Conservation (phyloP, 2,797 vertebrate species). For the Bovichtus diacanthus region DNA sequence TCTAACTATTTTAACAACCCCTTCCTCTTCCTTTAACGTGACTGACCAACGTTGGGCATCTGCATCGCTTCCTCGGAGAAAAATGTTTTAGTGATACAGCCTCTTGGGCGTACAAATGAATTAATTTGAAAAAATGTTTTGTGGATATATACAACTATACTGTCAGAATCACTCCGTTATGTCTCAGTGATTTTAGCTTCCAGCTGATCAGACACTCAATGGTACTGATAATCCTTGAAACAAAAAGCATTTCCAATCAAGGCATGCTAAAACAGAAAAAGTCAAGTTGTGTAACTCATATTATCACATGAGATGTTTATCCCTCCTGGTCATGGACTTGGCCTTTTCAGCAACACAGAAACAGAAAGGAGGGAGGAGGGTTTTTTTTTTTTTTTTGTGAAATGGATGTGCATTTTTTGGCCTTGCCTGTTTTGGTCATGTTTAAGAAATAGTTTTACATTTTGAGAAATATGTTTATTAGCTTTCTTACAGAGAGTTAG, state of each 20-base stretch:
- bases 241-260: conserved; percentile 12
- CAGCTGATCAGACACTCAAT: conserved; percentile 19
- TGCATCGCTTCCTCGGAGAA: conserved; percentile 25
- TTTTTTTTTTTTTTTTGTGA: not conserved
- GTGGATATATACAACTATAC: conserved; percentile 12
- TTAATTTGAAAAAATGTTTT: conserved; percentile 24
- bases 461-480: not conserved
- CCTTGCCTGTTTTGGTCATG: not conserved
- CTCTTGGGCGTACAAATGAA: conserved; percentile 25
- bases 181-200: conserved; percentile 9
- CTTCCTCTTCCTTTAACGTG: conserved; percentile 26
- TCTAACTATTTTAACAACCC: conserved; percentile 19
- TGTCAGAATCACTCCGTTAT: conserved; percentile 36
- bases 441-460: conserved; percentile 12
- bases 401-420: conserved; percentile 1
- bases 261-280: not conserved
- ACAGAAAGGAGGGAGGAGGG: not conserved
- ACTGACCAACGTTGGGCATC: conserved; percentile 45
- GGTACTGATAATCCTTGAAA: conserved; percentile 10
- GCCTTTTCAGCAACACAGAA: conserved; percentile 34
- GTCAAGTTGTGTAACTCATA: conserved; percentile 21
- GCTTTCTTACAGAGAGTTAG: not conserved
- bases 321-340: conserved; percentile 28
- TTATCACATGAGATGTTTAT: not conserved
- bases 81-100: not conserved